These are phyloP conservation scores for Pteria penguin DNA, from an alignment of 2,888 invertebrate genomes.

Conservation along the genomic window DNA sequence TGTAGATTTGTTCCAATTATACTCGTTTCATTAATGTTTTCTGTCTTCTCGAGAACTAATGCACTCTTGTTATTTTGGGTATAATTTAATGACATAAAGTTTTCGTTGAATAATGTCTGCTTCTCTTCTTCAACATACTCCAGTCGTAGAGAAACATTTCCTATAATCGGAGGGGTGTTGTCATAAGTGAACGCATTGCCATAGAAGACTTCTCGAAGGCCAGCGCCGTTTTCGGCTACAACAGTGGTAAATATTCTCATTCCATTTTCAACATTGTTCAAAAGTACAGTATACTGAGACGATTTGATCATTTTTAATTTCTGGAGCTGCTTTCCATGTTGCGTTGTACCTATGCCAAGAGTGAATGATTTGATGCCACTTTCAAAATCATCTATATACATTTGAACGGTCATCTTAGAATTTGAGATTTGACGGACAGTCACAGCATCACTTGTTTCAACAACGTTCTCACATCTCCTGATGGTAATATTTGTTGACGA, in stretches of 20 bases:
- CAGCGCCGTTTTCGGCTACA: not conserved
- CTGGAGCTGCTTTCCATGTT: not conserved
- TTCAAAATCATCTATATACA: not conserved
- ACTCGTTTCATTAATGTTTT: too few species aligned
- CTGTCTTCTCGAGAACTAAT: too few species aligned
- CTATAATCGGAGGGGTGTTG: not conserved
- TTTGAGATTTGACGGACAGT: not conserved
- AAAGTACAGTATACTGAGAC: too few species aligned
- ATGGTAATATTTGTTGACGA: not conserved
- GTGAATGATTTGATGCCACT: not conserved
- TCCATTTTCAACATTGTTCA: not conserved
- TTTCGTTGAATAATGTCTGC: too few species aligned
- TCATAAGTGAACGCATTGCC: not conserved
- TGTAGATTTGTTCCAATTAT: not conserved
- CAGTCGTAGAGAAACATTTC: not conserved
- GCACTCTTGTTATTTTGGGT: not conserved
- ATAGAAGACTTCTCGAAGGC: not conserved
- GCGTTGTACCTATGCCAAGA: not conserved
- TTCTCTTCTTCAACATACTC: not conserved
- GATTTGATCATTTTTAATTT: too few species aligned
- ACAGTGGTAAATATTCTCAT: not conserved
- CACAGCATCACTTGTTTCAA: not conserved
- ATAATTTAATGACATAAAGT: not conserved
- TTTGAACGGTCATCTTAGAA: not conserved
- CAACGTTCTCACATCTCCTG: not conserved